These are phyloP conservation scores for Polymixis lichenea DNA, from an alignment of 2,888 invertebrate genomes.

Conservation along the genomic window DNA sequence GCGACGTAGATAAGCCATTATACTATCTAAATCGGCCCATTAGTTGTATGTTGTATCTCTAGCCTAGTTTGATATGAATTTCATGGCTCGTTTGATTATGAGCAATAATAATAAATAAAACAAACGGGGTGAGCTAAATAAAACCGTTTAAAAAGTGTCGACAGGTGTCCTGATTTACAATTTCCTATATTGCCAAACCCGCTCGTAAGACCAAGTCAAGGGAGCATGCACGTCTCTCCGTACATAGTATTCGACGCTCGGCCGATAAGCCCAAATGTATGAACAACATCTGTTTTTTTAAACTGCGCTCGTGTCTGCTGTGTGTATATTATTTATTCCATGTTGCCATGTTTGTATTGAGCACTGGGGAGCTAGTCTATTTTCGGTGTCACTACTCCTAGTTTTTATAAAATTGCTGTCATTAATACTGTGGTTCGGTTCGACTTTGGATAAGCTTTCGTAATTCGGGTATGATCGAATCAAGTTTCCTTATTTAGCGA, in stretches of 20 bases:
- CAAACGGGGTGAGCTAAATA: no score
- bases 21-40: constrained; percentile 51
- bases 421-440: constrained; percentile 33
- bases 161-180: constrained; percentile 60
- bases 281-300: constrained; percentile 81
- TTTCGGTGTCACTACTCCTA: constrained; percentile 74
- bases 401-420: constrained; percentile 71
- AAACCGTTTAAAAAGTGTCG: constrained; percentile 51
- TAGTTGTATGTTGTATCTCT: constrained; percentile 44
- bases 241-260: constrained; percentile 43
- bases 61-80: constrained; percentile 47
- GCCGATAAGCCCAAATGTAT: constrained; percentile 71
- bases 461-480: constrained; percentile 44
- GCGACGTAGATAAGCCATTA: constrained; percentile 46
- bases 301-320: constrained; percentile 68
- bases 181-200: constrained; percentile 71
- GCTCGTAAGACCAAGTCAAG: constrained; percentile 67
- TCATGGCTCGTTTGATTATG: constrained; percentile 27
- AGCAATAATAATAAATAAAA: no score
- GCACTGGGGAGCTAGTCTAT: constrained; percentile 75
- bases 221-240: constrained; percentile 63
- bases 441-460: constrained; percentile 36
- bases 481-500: constrained; percentile 56
- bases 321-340: constrained; percentile 72
- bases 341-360: constrained; percentile 71